Percentiles rank a stretch among this genome's conserved stretches.
These are phyloP conservation scores for Ceratosolen solmsi DNA, from an alignment of 1,140 invertebrate genomes.

Conservation along the genomic window DNA sequence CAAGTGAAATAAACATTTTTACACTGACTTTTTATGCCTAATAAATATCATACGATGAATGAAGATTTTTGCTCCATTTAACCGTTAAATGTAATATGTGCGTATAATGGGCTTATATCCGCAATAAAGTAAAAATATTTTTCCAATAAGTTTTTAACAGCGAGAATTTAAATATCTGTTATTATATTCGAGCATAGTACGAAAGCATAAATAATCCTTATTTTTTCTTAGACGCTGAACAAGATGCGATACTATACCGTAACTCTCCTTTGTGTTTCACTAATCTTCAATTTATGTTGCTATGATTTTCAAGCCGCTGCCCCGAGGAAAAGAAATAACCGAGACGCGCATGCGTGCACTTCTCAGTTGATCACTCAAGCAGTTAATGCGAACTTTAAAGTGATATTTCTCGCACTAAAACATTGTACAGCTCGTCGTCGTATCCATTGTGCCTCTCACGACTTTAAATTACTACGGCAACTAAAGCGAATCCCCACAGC, in stretches of 20 bases:
- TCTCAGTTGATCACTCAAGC: not conserved
- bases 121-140: not conserved
- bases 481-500: too few relatives aligned
- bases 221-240: not conserved
- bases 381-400: not conserved
- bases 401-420: not conserved
- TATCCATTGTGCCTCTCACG: not conserved
- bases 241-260: not conserved
- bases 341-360: not conserved
- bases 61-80: not conserved
- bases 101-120: not conserved
- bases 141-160: not conserved
- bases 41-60: not conserved
- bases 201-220: not conserved
- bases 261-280: not conserved
- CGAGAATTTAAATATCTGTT: not conserved
- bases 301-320: not conserved
- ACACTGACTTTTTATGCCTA: not conserved
- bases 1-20: not conserved
- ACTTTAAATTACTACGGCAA: too few relatives aligned
- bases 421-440: not conserved
- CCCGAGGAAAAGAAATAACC: not conserved
- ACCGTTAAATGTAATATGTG: not conserved
- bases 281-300: slow-evolving; percentile 8
- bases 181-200: not conserved